Conservation (phyloP, 2,113 vertebrate genomes). For the Catagonus wagneri region DNA sequence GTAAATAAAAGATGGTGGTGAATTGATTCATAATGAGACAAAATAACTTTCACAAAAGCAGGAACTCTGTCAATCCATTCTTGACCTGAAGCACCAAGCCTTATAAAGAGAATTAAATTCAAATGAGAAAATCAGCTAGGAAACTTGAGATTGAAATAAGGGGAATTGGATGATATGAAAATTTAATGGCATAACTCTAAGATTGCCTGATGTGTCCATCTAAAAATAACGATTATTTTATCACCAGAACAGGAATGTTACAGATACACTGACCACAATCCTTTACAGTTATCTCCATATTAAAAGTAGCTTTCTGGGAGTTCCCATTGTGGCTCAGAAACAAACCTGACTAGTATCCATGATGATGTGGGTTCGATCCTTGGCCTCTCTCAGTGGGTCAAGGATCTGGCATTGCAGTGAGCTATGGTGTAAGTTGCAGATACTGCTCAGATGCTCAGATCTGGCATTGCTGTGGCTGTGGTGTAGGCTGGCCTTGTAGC, state of each 20-base stretch:
- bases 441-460: too few species aligned
- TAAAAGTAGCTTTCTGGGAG: not conserved
- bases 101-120: not conserved
- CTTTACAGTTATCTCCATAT: not conserved
- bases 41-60: not conserved
- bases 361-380: too few species aligned
- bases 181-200: not conserved
- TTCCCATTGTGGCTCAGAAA: too few species aligned
- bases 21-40: constrained; percentile 15
- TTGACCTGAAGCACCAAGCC: not conserved
- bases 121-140: not conserved
- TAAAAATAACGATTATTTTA: not conserved
- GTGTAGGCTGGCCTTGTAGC: too few species aligned
- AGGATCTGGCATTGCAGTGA: too few species aligned
- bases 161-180: not conserved
- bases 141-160: not conserved
- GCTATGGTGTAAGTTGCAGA: too few species aligned
- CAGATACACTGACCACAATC: not conserved
- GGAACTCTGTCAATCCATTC: not conserved
- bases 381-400: too few species aligned
- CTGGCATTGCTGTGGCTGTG: too few species aligned
- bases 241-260: not conserved
- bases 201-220: not conserved
- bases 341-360: too few species aligned
- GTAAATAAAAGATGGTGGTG: not conserved